Percentiles rank a stretch among this genome's conserved stretches.
These are phyloP conservation scores for Scaptomyza hsui DNA, from an alignment of 1,140 invertebrate species.

Conservation along the genomic window DNA sequence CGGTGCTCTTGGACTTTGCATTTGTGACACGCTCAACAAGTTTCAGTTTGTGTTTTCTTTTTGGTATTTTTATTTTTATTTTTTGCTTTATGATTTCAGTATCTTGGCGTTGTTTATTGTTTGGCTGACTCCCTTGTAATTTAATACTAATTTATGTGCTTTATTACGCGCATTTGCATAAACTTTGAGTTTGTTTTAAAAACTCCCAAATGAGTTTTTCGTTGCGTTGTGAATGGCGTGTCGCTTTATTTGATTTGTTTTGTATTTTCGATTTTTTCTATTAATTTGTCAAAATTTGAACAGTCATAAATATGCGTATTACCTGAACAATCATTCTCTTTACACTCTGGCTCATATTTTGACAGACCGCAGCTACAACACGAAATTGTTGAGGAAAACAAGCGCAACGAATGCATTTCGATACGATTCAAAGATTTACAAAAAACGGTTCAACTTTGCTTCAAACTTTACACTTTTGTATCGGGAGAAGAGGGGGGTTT, in stretches of 20 bases:
- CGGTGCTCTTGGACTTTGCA: constrained; percentile 29
- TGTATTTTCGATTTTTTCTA: constrained; percentile 47
- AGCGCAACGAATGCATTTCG: constrained; percentile 69
- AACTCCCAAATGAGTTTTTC: constrained; percentile 47
- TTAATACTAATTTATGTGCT: constrained; percentile 81
- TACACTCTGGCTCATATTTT: constrained; percentile 57
- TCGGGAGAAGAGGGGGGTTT: neutral
- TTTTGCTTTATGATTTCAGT: neutral
- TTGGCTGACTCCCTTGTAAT: constrained; percentile 51
- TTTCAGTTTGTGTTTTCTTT: constrained; percentile 40
- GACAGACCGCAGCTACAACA: constrained; percentile 46
- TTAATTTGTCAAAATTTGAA: constrained; percentile 75
- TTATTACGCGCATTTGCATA: constrained; percentile 77
- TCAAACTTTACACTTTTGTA: constrained; percentile 29
- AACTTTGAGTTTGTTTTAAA: constrained; percentile 55
- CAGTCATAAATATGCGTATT: constrained; percentile 70
- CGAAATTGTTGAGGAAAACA: constrained; percentile 49
- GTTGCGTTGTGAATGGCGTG: constrained; percentile 53
- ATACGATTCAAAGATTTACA: constrained; percentile 18
- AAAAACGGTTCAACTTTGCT: constrained; percentile 10
- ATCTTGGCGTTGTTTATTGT: constrained; percentile 33
- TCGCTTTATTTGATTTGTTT: constrained; percentile 43
- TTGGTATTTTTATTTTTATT: constrained; percentile 14
- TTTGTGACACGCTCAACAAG: constrained; percentile 62
- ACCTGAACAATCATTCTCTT: constrained; percentile 31